These are phyloP conservation scores for Onychomys arenicola DNA, from an alignment of 2,797 vertebrate species.

Conservation along the genomic window DNA sequence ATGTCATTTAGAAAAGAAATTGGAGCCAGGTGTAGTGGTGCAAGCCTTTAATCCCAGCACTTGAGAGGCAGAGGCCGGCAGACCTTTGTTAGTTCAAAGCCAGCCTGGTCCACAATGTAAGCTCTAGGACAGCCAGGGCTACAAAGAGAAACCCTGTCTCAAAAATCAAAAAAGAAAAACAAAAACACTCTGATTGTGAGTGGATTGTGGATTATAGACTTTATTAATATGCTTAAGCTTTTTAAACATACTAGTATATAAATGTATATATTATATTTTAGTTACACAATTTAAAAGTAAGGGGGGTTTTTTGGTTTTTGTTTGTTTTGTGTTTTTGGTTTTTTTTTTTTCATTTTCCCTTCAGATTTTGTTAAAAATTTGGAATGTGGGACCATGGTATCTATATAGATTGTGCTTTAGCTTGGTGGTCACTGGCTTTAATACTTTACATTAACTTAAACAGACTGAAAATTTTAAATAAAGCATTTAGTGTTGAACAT, in stretches of 20 bases:
- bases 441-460: slow-evolving; percentile 38
- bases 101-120: background rate
- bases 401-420: background rate
- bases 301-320: too few species aligned
- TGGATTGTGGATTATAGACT: background rate
- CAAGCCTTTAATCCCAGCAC: background rate
- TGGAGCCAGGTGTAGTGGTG: background rate
- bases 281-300: slow-evolving; percentile 45
- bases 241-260: background rate
- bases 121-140: background rate
- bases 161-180: background rate
- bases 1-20: background rate
- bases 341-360: background rate
- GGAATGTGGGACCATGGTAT: background rate
- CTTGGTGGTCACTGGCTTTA: slow-evolving; percentile 18
- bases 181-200: background rate
- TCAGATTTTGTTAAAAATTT: slow-evolving; percentile 22
- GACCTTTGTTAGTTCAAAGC: background rate
- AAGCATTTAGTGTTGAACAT: slow-evolving; percentile 26
- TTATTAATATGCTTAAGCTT: background rate
- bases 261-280: slow-evolving; percentile 14
- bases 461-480: background rate
- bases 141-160: background rate
- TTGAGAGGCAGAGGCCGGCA: background rate
- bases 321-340: too few species aligned